phyloP scores from a whole-genome alignment of 2,113 vertebrate species.

The Dromiciops gliroides region DNA sequence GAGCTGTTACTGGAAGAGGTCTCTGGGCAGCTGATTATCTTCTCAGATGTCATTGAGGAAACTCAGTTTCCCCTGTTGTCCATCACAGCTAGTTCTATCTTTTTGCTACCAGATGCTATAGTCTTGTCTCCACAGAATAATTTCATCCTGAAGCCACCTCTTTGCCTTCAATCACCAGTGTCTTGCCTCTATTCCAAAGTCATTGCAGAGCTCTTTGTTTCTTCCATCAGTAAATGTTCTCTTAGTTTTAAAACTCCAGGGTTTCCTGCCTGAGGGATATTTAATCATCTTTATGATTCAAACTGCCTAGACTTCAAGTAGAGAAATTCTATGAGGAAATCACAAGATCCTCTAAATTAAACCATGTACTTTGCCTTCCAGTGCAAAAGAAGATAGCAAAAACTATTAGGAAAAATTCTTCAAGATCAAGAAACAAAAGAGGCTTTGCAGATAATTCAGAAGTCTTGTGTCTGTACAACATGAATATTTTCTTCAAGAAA shows the following conservation, averaged over 20 bases:
- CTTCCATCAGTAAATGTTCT: not conserved
- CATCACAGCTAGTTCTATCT: not conserved
- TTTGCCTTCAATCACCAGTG: not conserved
- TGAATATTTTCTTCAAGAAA: not conserved
- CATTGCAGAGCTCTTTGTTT: not conserved
- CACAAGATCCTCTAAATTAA: not conserved
- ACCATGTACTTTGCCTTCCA: not conserved
- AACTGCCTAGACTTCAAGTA: not conserved
- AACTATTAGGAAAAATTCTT: not conserved
- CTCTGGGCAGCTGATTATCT: not conserved
- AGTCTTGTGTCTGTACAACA: not conserved
- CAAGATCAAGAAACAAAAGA: not conserved
- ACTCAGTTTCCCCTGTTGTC: not conserved
- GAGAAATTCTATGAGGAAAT: not conserved
- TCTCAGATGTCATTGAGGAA: not conserved
- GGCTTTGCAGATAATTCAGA: not conserved
- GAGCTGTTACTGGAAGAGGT: not conserved
- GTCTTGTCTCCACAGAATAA: not conserved
- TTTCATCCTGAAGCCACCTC: not conserved
- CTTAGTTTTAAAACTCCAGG: not conserved
- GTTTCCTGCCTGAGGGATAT: not conserved
- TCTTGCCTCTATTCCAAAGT: not conserved
- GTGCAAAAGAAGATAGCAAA: not conserved
- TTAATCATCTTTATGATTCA: not conserved
- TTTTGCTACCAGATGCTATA: not conserved